Percentiles rank a stretch among this genome's conserved stretches.
Evolutionary conservation across 2,888 invertebrate genomes (phyloP).

Genomic region (Lithophane socia): DNA sequence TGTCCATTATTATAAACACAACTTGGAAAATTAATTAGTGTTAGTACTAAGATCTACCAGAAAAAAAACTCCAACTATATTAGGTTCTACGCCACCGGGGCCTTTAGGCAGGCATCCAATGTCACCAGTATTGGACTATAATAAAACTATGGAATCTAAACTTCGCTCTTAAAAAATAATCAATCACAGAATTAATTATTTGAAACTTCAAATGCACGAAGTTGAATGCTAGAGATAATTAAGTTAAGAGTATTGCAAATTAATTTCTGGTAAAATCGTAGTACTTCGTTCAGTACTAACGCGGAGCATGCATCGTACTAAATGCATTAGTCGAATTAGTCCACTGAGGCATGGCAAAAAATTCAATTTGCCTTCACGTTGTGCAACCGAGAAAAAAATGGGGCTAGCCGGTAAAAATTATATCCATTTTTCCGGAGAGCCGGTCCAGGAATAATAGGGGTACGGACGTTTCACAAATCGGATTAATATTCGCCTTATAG

Average conservation of each 20-base stretch:
- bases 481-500: slow-evolving; percentile 84
- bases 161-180: background rate
- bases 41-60: background rate
- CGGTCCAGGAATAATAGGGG: slow-evolving; percentile 79
- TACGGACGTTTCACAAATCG: slow-evolving; percentile 81
- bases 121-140: background rate
- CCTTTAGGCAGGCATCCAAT: too few relatives aligned
- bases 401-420: slow-evolving; percentile 84
- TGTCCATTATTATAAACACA: background rate
- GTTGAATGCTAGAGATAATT: slow-evolving; percentile 26
- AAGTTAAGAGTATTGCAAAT: slow-evolving; percentile 52
- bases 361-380: slow-evolving; percentile 87
- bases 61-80: too few relatives aligned
- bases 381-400: slow-evolving; percentile 80
- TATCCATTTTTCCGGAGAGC: slow-evolving; percentile 84
- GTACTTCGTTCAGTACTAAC: slow-evolving; percentile 38
- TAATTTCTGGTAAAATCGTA: slow-evolving; percentile 66
- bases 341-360: slow-evolving; percentile 87
- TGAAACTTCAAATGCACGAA: background rate
- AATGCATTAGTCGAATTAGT: slow-evolving; percentile 89
- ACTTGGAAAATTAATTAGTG: background rate
- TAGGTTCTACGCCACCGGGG: background rate
- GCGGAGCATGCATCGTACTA: slow-evolving; percentile 83
- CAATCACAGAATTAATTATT: background rate
- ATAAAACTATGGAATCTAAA: background rate